A percentile compares a stretch with the other conserved stretches of the same genome.
Conservation (phyloP, 2,113 vertebrate species). For the Paratilapia polleni region DNA sequence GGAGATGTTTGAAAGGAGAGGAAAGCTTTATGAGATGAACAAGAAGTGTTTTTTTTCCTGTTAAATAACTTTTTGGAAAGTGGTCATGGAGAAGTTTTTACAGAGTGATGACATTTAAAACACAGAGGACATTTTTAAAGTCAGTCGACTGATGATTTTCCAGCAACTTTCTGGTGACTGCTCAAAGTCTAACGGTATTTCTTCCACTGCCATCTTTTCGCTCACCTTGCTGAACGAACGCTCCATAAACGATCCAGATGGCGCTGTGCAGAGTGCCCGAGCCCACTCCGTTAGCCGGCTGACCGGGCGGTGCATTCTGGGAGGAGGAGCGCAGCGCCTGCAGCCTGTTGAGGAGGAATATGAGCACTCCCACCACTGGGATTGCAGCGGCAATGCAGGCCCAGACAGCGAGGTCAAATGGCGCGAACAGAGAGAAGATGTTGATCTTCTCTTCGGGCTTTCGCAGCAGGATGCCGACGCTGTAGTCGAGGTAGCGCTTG, state of each 20-base stretch:
- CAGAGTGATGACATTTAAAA: background rate
- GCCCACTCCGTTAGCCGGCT: slow-evolving; percentile 65
- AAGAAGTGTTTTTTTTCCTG: too few relatives aligned
- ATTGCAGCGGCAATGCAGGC: slow-evolving; percentile 95
- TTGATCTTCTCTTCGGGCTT: slow-evolving; percentile 97
- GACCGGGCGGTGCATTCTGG: slow-evolving; percentile 79
- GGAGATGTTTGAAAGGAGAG: background rate
- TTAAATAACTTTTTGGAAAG: background rate
- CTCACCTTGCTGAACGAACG: slow-evolving; percentile 96
- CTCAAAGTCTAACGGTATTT: background rate
- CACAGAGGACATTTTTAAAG: background rate
- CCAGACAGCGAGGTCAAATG: slow-evolving; percentile 96
- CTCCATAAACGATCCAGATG: slow-evolving; percentile 97
- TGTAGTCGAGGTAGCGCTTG: slow-evolving; percentile 98
- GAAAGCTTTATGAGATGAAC: background rate
- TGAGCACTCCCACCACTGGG: slow-evolving; percentile 92
- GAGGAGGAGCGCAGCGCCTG: slow-evolving; percentile 83
- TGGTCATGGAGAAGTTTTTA: background rate
- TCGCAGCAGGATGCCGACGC: slow-evolving; percentile 91
- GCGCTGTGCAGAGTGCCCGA: slow-evolving; percentile 91
- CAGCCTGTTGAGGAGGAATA: slow-evolving; percentile 94
- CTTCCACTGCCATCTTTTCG: rapidly evolving
- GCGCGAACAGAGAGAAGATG: slow-evolving; percentile 96
- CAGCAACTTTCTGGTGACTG: background rate
- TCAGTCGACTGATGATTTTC: background rate